Base-by-base conservation (phyloP, 2,888 invertebrate genomes). In the Rhingia rostrata region DNA sequence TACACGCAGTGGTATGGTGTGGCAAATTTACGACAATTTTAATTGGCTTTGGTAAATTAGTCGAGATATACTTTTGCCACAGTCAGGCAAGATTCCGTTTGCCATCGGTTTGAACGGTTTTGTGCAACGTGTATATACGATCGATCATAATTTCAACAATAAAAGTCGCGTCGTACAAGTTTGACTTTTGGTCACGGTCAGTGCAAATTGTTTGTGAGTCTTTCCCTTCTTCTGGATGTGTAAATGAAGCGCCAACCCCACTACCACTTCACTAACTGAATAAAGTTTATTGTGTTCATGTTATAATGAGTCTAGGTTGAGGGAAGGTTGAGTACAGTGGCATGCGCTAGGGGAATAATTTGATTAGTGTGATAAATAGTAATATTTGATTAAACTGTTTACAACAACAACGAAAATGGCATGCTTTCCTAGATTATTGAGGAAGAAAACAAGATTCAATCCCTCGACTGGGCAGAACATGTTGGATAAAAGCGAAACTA, bases 41-140 rank as follows among this genome's bases (percentile, higher is more conserved):
- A 91, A 90, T 90, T 89, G 90, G 88, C 87, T 88, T 88, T 88
- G 87, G 88, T 88, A 89, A 91, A 89, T 91, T 90, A 90, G 91
- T 90, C 89, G 89, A 90, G 90, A 89, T 90, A 90, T 89, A 90
- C 90, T 88, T 88, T 88, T 90, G 88, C 88, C 88, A 86, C 87
- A 88, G 89, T 47, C 53, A 78, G 56, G 69, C 63, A 56, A 60
- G 53, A 10, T 22, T 22, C 22, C 22, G 22, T 22, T 2, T 22
- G 22, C 22, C 32, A 39, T 75, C n/a, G 2, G 10, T 66, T 64
- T n/a, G 30, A 32, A 22, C 54, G 7, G 4, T 35, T 56, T 37
- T 35, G 33, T 49, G 41, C 32, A 64, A 64, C 64, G 51, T 41
- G 51, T 39, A 12, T 53, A 41, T 5, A 32, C 51, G 37, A n/a